Conservation (phyloP, 1,140 invertebrate species). For the Ganaspis sp. region DNA sequence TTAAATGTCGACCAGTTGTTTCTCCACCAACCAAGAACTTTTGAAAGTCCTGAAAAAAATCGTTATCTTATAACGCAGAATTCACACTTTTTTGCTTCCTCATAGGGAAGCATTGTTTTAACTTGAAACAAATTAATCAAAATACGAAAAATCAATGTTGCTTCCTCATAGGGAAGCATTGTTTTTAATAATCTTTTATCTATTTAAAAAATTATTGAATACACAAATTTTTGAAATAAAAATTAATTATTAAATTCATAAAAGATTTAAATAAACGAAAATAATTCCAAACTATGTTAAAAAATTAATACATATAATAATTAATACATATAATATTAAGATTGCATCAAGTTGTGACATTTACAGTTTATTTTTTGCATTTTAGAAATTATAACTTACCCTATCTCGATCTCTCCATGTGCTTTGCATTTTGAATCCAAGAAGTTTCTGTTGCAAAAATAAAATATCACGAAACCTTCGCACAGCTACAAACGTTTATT, state of each 20-base stretch:
- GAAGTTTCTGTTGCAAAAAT: neutral
- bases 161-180: too few relatives aligned
- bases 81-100: too few relatives aligned
- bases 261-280: too few relatives aligned
- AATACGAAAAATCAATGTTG: too few relatives aligned
- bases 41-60: conserved; percentile 56
- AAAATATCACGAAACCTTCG: conserved; percentile 11
- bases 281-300: too few relatives aligned
- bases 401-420: conserved; percentile 62
- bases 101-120: too few relatives aligned
- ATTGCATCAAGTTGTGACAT: conserved; percentile 1
- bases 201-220: too few relatives aligned
- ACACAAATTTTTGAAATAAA: too few relatives aligned
- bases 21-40: conserved; percentile 58
- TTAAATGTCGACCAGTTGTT: conserved; percentile 73
- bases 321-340: neutral
- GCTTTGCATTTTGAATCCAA: conserved; percentile 49
- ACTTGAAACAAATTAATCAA: neutral
- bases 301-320: too few relatives aligned
- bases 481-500: conserved; percentile 5
- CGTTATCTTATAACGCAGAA: too few relatives aligned
- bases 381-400: conserved; percentile 47
- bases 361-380: neutral
- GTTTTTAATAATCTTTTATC: too few relatives aligned
- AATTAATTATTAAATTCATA: too few relatives aligned